Percentiles rank a stretch among this genome's conserved stretches.
These are phyloP conservation scores for Drosophila orena DNA, from an alignment of 1,140 invertebrate species.

Conservation along the genomic window DNA sequence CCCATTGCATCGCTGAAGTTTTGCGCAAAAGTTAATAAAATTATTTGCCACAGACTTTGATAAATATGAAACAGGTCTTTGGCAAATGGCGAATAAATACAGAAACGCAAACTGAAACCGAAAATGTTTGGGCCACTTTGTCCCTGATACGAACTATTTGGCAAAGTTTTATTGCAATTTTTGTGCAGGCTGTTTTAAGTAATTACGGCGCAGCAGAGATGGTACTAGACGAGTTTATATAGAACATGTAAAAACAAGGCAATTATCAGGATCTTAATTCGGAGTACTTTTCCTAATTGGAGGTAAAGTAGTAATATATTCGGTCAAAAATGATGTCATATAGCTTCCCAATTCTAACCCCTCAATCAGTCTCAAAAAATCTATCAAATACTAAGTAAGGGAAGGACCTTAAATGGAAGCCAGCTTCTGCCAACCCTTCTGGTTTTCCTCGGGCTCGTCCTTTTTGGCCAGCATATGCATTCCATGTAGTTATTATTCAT, in stretches of 20 bases:
- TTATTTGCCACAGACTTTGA: constrained; percentile 82
- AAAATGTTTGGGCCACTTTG: constrained; percentile 13
- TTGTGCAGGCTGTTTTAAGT: constrained; percentile 26
- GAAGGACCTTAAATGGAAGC: constrained; percentile 25
- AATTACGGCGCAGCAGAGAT: constrained; percentile 17
- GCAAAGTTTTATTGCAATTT: constrained; percentile 61
- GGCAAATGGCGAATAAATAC: constrained; percentile 67
- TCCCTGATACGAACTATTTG: constrained; percentile 45
- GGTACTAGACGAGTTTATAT: no score
- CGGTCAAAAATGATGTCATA: background rate
- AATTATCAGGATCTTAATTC: background rate
- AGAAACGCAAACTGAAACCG: constrained; percentile 20
- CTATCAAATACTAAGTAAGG: background rate
- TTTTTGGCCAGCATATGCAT: constrained; percentile 66
- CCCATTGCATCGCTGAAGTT: constrained; percentile 54
- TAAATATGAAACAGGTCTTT: constrained; percentile 75
- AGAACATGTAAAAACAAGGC: background rate
- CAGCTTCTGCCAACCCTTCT: constrained; percentile 16
- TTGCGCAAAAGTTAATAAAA: constrained; percentile 80
- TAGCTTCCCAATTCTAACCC: background rate
- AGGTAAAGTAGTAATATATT: no score
- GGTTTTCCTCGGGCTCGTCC: constrained; percentile 10
- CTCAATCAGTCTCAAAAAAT: background rate
- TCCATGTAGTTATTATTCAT: constrained; percentile 78
- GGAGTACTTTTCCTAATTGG: no score